Evolutionary conservation across 2,888 invertebrate species (phyloP), one percentile per base, ranked within the genome.

Genomic region (Hyalella azteca): DNA sequence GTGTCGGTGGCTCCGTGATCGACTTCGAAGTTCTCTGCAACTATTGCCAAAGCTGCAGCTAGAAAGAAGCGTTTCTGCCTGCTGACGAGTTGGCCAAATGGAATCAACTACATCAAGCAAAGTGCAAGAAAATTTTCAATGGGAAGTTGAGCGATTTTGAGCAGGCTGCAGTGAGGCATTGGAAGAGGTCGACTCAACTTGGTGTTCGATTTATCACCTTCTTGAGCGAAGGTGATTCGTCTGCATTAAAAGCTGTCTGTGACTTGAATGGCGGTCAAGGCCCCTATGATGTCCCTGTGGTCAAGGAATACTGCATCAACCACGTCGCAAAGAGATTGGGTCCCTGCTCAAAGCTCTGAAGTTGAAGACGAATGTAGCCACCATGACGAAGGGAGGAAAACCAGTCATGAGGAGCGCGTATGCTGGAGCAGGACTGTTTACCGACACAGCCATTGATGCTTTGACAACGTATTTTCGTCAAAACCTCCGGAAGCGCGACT

Each of bases 321-420:
- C n/a, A n/a, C n/a, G n/a, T n/a, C n/a, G 76, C 81, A 50, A 84
- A 85, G 78, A 48, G 84, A 50, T 36, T 82, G 7, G 81, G 81
- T 7, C 78, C 83, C 73, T 73, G 15, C 79, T 83, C 7, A 66
- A 78, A 39, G 78, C 80, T n/a, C 29, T 81, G 73, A n/a, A n/a
- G n/a, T n/a, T n/a, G n/a, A 78, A 80, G 9, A 50, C 54, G 40
- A 78, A 81, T 19, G n/a, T 26, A 9, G 54, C 79, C n/a, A 79
- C 50, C 29, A 75, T 76, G 32, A 78, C 73, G 73, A 77, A 79
- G 29, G 45, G 11, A 19, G 76, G 59, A 19, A 66, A 26, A 36
- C 13, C 7, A n/a, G 49, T 39, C 4, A 45, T 32, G 73, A n/a
- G 66, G 15, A 45, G 49, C 13, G 45, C 15, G 9, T 77, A 81